Evolutionary conservation across 2,113 vertebrate genomes (phyloP).

Genomic region (Thamnaconus septentrionalis): DNA sequence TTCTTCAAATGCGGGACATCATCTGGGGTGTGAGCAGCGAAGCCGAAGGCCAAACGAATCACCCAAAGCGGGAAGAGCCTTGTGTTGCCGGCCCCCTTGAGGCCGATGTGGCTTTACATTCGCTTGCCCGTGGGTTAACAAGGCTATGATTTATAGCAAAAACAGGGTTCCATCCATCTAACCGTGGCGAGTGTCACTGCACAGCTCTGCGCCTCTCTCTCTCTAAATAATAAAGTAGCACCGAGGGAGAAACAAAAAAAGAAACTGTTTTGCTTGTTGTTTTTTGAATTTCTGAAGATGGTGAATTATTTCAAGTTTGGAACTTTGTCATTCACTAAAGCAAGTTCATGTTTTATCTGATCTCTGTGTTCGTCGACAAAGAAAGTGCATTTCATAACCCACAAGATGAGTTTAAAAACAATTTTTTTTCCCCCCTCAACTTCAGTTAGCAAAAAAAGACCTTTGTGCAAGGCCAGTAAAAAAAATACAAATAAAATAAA

Average conservation of each 20-base stretch:
- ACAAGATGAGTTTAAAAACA: too few relatives aligned
- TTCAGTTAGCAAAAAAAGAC: too few relatives aligned
- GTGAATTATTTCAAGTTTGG: too few relatives aligned
- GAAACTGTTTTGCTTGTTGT: background rate
- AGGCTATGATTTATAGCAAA: constrained; percentile 56
- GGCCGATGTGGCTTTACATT: constrained; percentile 46
- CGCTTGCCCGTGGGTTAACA: constrained; percentile 54
- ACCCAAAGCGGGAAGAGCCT: constrained; percentile 25
- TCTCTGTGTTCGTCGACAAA: too few relatives aligned
- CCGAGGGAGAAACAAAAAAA: background rate
- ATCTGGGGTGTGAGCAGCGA: background rate
- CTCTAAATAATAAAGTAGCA: constrained; percentile 21
- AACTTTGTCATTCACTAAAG: too few relatives aligned
- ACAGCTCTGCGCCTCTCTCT: constrained; percentile 8
- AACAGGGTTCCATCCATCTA: constrained; percentile 48
- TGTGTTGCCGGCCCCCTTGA: constrained; percentile 36
- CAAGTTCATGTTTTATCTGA: too few relatives aligned
- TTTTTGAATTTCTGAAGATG: too few relatives aligned
- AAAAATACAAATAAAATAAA: too few relatives aligned
- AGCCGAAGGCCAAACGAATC: constrained; percentile 27
- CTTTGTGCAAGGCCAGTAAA: too few relatives aligned
- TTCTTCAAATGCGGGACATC: too few relatives aligned
- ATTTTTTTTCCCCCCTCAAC: too few relatives aligned
- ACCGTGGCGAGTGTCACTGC: constrained; percentile 29
- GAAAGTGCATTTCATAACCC: too few relatives aligned